Evolutionary conservation across 1,140 invertebrate genomes (phyloP).

Genomic region (Mactra quadrangularis): DNA sequence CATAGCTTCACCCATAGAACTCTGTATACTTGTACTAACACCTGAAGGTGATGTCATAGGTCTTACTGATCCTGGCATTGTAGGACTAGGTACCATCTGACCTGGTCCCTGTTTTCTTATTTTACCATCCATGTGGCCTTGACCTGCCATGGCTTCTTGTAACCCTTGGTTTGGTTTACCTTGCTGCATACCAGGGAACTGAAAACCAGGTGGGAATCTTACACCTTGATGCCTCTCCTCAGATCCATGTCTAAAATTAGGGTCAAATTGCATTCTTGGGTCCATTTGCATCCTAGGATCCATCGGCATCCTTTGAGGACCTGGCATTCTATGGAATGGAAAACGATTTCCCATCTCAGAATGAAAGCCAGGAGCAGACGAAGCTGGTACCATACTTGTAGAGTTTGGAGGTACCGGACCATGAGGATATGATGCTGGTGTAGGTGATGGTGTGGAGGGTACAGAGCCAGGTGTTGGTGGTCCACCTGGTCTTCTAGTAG

Average conservation of each 20-base stretch:
- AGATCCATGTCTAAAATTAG: slow-evolving; percentile 34
- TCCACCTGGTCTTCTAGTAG: slow-evolving; percentile 42
- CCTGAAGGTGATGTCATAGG: neutral
- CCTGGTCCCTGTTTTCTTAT: slow-evolving; percentile 32
- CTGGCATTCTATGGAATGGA: slow-evolving; percentile 47
- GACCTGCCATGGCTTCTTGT: slow-evolving; percentile 1
- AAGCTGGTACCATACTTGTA: neutral
- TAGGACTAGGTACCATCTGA: neutral
- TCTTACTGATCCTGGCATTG: neutral
- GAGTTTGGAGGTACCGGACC: slow-evolving; percentile 27
- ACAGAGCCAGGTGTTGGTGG: slow-evolving; percentile 48
- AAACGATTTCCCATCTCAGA: slow-evolving; percentile 16
- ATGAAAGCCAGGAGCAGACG: slow-evolving; percentile 32
- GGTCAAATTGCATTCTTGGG: slow-evolving; percentile 42
- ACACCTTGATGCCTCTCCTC: slow-evolving; percentile 35
- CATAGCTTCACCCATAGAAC: neutral
- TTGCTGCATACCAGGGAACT: slow-evolving; percentile 4
- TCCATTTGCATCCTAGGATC: slow-evolving; percentile 59
- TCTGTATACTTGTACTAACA: neutral
- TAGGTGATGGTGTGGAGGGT: slow-evolving; percentile 50
- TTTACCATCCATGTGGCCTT: slow-evolving; percentile 6
- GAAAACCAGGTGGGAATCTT: slow-evolving; percentile 31
- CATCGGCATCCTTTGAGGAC: slow-evolving; percentile 45
- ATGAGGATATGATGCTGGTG: slow-evolving; percentile 40
- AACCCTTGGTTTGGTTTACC: neutral